A percentile compares a stretch with the other conserved stretches of the same genome.
phyloP scores from a whole-genome alignment of 2,888 invertebrate species.

The Lydus trimaculatus region DNA sequence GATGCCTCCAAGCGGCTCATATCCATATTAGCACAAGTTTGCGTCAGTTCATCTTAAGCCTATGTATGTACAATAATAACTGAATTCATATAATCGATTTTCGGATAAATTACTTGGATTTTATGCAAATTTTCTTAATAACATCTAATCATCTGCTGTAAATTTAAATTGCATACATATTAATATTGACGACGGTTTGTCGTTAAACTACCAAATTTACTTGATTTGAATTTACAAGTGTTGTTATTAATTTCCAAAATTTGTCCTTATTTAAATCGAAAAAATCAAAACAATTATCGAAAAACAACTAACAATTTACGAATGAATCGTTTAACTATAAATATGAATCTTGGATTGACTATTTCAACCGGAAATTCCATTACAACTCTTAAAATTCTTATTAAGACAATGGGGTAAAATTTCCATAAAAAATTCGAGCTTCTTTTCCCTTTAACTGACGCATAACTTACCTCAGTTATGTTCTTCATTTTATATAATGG shows the following conservation, averaged over 20 bases:
- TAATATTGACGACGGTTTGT: background rate
- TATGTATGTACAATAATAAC: constrained; percentile 25
- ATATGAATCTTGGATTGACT: background rate
- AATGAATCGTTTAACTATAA: background rate
- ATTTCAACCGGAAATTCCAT: no score
- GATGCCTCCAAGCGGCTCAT: background rate
- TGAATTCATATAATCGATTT: constrained; percentile 28
- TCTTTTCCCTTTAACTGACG: no score
- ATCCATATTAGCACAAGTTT: background rate
- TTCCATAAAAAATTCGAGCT: no score
- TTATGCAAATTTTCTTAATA: constrained; percentile 33
- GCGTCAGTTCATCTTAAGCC: background rate
- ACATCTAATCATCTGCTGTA: constrained; percentile 23
- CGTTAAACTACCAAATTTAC: constrained; percentile 9
- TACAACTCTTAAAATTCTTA: no score
- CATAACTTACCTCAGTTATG: no score
- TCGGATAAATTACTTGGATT: constrained; percentile 29
- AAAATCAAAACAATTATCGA: background rate
- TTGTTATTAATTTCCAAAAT: background rate
- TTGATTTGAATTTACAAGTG: constrained; percentile 11
- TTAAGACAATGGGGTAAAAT: no score
- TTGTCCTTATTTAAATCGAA: background rate
- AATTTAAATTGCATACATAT: constrained; percentile 23
- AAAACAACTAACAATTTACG: background rate
- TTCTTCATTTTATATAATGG: background rate